Evolutionary conservation across 2,797 vertebrate species (phyloP), one percentile per base, ranked within the genome.

Genomic region (Rhinoraja longicauda): DNA sequence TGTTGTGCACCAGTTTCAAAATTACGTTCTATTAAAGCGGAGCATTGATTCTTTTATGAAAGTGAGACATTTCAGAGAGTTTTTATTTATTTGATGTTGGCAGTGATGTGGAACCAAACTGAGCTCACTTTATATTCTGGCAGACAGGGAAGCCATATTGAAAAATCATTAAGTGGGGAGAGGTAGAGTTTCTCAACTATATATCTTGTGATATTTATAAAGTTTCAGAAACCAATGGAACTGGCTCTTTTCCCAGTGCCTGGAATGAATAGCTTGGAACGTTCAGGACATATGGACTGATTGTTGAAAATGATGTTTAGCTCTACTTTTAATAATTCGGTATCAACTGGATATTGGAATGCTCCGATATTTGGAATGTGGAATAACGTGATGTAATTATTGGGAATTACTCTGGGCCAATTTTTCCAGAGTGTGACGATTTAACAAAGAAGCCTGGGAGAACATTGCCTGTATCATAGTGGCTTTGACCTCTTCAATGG

Each of bases 91-190:
- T 92, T 92, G 90, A 75, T 92, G n/a, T 36, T 64, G 70, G 90
- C 19, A 73, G 26, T 13, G 70, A 91, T 73, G 12, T 75, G 90
- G 67, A 73, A 73, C 70, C 53, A 92, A 88, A 88, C 84, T 88
- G 84, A 88, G 59, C 59, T 88, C n/a, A 88, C 59, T 88, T 88
- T 88, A 88, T 73, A 75, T 72, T 92, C 70, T 92, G 90, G 90
- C 90, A 91, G 90, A 92, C 70, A 73, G 70, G 90, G 84, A 92
- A 92, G 70, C 70, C 70, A 92, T 92, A n/a, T 92, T 92, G 64
- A 10, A 92, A 73, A 92, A 73, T 73, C 45, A 10, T 92, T 92
- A 92, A 24, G 67, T 72, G 24, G 90, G 36, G 72, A 72, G 62
- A 72, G 67, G 70, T 91, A 45, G 53, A 86, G 39, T 73, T 92